Evolutionary conservation across 1,140 invertebrate genomes (phyloP).

Genomic region (Saxidomus purpurata): DNA sequence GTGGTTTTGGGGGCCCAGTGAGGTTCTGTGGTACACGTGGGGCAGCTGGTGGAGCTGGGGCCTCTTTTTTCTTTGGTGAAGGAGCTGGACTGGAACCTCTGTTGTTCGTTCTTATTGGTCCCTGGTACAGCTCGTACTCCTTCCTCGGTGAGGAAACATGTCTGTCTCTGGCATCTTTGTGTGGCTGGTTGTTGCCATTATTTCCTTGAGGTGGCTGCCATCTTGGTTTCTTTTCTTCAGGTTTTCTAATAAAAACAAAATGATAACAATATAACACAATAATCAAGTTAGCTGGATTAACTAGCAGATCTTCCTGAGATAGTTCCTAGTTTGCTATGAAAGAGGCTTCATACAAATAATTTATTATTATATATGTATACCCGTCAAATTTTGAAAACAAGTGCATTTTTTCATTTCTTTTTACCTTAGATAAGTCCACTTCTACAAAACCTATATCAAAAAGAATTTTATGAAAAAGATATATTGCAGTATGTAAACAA

Average conservation of each 20-base stretch:
- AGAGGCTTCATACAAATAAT: too few relatives aligned
- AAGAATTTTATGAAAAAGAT: too few relatives aligned
- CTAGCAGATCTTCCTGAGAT: too few relatives aligned
- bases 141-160: slow-evolving; percentile 56
- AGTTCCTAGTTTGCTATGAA: too few relatives aligned
- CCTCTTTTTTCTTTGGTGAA: slow-evolving; percentile 75
- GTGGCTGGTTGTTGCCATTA: background rate
- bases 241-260: slow-evolving; percentile 77
- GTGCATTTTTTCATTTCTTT: too few relatives aligned
- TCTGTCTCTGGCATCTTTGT: slow-evolving; percentile 43
- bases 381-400: too few relatives aligned
- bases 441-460: too few relatives aligned
- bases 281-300: too few relatives aligned
- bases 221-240: slow-evolving; percentile 78
- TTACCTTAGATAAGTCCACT: too few relatives aligned
- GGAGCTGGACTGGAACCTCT: slow-evolving; percentile 2
- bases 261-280: too few relatives aligned
- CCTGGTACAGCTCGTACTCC: slow-evolving; percentile 63
- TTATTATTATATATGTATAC: too few relatives aligned
- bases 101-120: slow-evolving; percentile 25
- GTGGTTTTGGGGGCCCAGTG: slow-evolving; percentile 47
- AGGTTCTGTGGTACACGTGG: slow-evolving; percentile 6
- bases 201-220: slow-evolving; percentile 78
- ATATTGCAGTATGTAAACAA: too few relatives aligned
- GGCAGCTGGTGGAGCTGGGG: slow-evolving; percentile 65